Percentiles rank a stretch among this genome's conserved stretches.
These are phyloP conservation scores for Aplidium turbinatum DNA, from an alignment of 23 tunicate genomes.

Conservation along the genomic window DNA sequence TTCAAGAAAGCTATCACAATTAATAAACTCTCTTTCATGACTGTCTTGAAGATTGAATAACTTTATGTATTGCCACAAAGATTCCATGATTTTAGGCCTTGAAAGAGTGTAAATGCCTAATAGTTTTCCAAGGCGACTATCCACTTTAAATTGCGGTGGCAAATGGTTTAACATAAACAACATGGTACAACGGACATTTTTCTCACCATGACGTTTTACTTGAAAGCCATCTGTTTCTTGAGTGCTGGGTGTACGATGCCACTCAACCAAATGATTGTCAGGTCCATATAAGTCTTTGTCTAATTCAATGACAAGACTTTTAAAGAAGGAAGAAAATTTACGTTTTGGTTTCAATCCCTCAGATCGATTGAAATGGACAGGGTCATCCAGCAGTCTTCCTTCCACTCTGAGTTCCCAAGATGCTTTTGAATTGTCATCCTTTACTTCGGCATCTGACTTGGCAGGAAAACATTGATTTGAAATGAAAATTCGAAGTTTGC, in stretches of 20 bases:
- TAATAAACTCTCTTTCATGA: conserved; percentile 88
- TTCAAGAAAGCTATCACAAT: conserved; percentile 83
- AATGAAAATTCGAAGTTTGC: conserved; percentile 90
- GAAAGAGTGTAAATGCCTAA: conserved; percentile 95
- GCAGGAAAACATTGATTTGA: conserved; percentile 91
- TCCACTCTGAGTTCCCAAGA: conserved; percentile 97
- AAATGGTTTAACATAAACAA: conserved; percentile 95
- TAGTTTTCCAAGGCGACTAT: conserved; percentile 79
- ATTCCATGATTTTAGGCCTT: conserved; percentile 90
- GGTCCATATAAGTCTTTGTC: conserved; percentile 98
- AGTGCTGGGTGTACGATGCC: conserved; percentile 87
- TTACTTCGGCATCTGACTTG: conserved; percentile 66
- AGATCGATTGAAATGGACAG: conserved; percentile 36
- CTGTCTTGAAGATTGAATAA: conserved; percentile 87
- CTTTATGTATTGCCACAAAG: conserved; percentile 98
- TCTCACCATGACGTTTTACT: conserved; percentile 93
- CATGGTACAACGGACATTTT: conserved; percentile 96
- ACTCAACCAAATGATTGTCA: conserved; percentile 98
- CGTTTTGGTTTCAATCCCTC: conserved; percentile 81
- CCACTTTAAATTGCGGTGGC: conserved; percentile 96
- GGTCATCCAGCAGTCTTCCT: conserved; percentile 87
- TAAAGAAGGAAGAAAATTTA: conserved; percentile 95
- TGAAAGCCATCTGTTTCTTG: conserved; percentile 99
- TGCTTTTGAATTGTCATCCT: conserved; percentile 74
- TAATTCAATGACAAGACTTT: conserved; percentile 93